These are phyloP conservation scores for Periphyllus acericola DNA, from an alignment of 2,888 invertebrate species.

Conservation along the genomic window DNA sequence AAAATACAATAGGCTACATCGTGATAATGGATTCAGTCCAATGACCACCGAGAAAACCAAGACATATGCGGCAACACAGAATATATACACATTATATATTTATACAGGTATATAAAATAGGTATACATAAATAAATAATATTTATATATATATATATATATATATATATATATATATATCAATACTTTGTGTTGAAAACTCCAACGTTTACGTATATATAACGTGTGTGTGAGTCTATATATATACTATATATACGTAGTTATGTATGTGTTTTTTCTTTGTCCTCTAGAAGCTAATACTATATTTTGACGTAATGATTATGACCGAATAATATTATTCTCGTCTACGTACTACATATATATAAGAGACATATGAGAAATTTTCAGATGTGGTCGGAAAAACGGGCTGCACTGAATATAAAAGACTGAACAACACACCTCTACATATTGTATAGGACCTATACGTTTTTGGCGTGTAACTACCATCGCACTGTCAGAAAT, in stretches of 20 bases:
- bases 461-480: background rate
- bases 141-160: background rate
- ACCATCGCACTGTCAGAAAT: background rate
- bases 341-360: background rate
- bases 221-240: background rate
- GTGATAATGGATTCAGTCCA: slow-evolving; percentile 57
- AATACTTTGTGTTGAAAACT: background rate
- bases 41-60: slow-evolving; percentile 59
- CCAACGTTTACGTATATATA: background rate
- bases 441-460: background rate
- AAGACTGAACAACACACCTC: background rate
- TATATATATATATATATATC: background rate
- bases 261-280: background rate
- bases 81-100: background rate
- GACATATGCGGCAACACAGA: slow-evolving; percentile 46
- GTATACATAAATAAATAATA: background rate
- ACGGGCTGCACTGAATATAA: background rate
- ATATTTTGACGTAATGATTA: slow-evolving; percentile 52
- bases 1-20: slow-evolving; percentile 52
- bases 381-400: slow-evolving; percentile 1
- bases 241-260: background rate
- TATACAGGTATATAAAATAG: background rate
- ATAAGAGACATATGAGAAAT: slow-evolving; percentile 20
- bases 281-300: slow-evolving; percentile 29
- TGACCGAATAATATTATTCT: slow-evolving; percentile 27